A percentile compares a stretch with the other conserved stretches of the same genome.
Evolutionary conservation across 2,797 vertebrate species (phyloP).

Genomic region (Melanotaenia maccullochi): DNA sequence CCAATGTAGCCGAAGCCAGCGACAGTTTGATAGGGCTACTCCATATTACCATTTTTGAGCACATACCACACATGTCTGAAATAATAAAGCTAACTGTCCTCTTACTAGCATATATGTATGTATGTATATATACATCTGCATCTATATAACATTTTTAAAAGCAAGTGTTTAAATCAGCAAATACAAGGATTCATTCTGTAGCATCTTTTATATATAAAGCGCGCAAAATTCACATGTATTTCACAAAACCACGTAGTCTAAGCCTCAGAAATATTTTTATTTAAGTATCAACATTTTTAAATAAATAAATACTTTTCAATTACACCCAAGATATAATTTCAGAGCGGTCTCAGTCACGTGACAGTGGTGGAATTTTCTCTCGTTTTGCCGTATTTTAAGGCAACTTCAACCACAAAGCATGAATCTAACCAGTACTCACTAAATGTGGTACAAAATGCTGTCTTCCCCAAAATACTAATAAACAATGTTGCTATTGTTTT

Average conservation of each 20-base stretch:
- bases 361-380: slow-evolving; percentile 57
- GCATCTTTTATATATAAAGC: not conserved
- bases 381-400: slow-evolving; percentile 58
- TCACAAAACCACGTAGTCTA: slow-evolving; percentile 51
- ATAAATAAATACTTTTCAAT: slow-evolving; percentile 98
- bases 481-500: slow-evolving; percentile 70
- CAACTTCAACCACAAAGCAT: slow-evolving; percentile 72
- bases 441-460: slow-evolving; percentile 75
- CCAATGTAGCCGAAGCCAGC: not conserved
- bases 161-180: too few species aligned
- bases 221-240: slow-evolving; percentile 57
- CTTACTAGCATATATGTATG: not conserved
- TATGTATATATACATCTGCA: not conserved
- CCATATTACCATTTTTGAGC: not conserved
- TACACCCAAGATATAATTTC: slow-evolving; percentile 85
- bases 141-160: too few species aligned
- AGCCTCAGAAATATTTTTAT: slow-evolving; percentile 86
- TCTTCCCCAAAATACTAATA: slow-evolving; percentile 70
- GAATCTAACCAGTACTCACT: slow-evolving; percentile 74
- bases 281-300: slow-evolving; percentile 88
- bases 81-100: not conserved
- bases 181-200: too few species aligned
- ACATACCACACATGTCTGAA: not conserved
- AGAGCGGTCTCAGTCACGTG: slow-evolving; percentile 67
- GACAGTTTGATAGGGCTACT: not conserved